phyloP scores from a whole-genome alignment of 2,113 vertebrate genomes.

The Dipodomys merriami region DNA sequence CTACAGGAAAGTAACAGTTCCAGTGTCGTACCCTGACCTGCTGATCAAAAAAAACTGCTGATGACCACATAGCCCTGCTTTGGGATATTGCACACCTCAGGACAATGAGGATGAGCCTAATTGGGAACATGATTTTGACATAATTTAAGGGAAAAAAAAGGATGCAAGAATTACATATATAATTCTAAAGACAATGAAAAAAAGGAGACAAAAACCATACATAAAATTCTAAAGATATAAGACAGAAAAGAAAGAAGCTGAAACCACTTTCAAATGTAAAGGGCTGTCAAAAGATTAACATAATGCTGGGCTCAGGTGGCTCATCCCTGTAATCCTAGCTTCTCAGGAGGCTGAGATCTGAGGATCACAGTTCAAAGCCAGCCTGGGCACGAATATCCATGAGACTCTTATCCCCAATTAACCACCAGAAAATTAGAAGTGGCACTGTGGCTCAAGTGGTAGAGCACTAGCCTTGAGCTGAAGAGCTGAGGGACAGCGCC shows the following conservation, averaged over 20 bases:
- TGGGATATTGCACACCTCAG: constrained; percentile 38
- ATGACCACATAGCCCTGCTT: not conserved
- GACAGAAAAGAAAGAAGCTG: not conserved
- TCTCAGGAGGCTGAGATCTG: too few relatives aligned
- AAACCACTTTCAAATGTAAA: not conserved
- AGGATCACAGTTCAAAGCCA: too few relatives aligned
- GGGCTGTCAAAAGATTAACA: not conserved
- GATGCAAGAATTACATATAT: not conserved
- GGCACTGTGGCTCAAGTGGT: too few relatives aligned
- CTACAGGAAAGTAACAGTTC: not conserved
- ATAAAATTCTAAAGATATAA: too few relatives aligned
- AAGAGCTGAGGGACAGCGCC: too few relatives aligned
- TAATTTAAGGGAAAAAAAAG: constrained; percentile 57
- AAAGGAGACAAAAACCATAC: too few relatives aligned
- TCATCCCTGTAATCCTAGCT: too few relatives aligned
- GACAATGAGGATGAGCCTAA: not conserved
- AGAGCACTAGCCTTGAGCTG: too few relatives aligned
- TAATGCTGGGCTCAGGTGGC: too few relatives aligned
- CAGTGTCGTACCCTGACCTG: not conserved
- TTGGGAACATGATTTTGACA: not conserved
- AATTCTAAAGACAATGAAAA: not conserved
- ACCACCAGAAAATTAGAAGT: too few relatives aligned
- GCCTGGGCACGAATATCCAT: too few relatives aligned
- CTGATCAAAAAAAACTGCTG: not conserved
- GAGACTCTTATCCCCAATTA: too few relatives aligned